These are phyloP conservation scores for Pterocles burchelli DNA, from an alignment of 2,113 vertebrate species.

Conservation along the genomic window DNA sequence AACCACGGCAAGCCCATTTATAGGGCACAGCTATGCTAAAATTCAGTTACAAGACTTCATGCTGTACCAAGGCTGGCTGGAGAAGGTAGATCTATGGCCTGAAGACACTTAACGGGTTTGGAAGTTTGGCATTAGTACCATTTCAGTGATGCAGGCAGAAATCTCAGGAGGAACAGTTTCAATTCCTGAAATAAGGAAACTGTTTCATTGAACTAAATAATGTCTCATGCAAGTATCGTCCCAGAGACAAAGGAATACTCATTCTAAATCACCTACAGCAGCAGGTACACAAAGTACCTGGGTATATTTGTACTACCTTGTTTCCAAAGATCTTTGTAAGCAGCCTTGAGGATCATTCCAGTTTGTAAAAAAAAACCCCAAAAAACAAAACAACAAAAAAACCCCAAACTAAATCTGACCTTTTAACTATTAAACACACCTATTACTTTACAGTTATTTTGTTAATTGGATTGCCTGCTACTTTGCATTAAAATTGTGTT, in stretches of 20 bases:
- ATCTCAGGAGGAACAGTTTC: neutral
- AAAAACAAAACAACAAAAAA: neutral
- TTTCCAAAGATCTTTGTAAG: neutral
- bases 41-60: neutral
- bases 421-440: neutral
- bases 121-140: neutral
- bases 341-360: neutral
- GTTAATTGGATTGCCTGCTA: neutral
- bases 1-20: neutral
- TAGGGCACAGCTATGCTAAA: neutral
- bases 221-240: neutral
- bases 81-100: neutral
- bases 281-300: neutral
- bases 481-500: neutral
- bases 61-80: accelerated
- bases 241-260: neutral
- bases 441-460: neutral
- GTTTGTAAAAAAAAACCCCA: neutral
- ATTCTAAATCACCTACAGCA: neutral
- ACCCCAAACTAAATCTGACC: neutral
- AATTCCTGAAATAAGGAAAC: neutral
- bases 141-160: neutral
- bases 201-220: neutral
- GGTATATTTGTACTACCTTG: neutral
- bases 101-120: neutral